Base-by-base conservation (phyloP, 2,797 vertebrate genomes). In the Falco naumanni region DNA sequence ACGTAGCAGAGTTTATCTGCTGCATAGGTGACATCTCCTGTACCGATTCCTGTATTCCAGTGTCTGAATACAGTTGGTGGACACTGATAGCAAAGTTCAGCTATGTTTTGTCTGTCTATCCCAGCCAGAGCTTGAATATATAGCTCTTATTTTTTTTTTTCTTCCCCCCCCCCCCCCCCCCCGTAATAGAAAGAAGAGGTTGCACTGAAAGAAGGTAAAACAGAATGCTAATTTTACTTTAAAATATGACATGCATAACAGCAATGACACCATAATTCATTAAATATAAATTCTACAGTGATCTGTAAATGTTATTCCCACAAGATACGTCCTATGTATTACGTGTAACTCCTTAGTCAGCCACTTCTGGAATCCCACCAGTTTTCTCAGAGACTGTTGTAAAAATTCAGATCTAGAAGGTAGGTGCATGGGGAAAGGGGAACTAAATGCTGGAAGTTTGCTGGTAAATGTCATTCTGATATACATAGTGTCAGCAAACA, bases 241-340 rank as follows among this genome's bases (percentile, higher is more conserved):
- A 82, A 87, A 93, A 60, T 56, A 69, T 39, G 78, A 25, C 51
- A 83, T 57, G 6, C 31, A 47, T 81, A 50, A 92, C 31, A 43
- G 50, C 9, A 89, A 82, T 79, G 48, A 70, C 45, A 87, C 43
- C 6, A 25, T 78, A 89, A 94, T 48, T 81, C 65, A 69, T 66
- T 79, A 89, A 66, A 87, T 37, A 89, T 39, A 95, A 91, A 86
- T 93, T 87, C 72, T 94, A 56, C 79, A 72, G 59, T 65, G 34
- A 65, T 57, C 24, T 68, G 16, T 84, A 93, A 90, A 82, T 59
- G 51, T 90, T 90, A 94, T 82, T 94, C 29, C n/a, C 25, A 77
- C 34, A 77, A 77, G 63, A 80, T 56, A 61, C 21, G 21, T 34
- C 39, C 18, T 66, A 26, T 69, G 47, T 77, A 72, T 88, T 84